Base-by-base conservation (phyloP, 2,888 invertebrate species). In the Tiphia femorata region DNA sequence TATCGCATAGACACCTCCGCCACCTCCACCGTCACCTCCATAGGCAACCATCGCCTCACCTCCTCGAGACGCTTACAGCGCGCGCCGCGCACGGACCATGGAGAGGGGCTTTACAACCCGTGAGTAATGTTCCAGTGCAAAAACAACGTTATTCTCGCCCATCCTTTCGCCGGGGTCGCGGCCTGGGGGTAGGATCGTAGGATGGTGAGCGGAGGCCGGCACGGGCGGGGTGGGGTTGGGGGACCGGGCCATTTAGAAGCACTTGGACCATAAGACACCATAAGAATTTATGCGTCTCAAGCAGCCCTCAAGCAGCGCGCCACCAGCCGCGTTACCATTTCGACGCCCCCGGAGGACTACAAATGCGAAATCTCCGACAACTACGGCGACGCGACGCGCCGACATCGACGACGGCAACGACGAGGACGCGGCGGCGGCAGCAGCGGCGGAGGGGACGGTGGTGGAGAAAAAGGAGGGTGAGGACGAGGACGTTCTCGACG, bases 141-240 rank as follows among this genome's bases (percentile, higher is more conserved):
- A 70, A 71, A 68, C 67, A 62, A 51, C 60, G 64, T 70, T 71
- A 58, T 67, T 68, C 53, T 60, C 56, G 29, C 59, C n/a, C 65
- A 58, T 46, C 53, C 59, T n/a, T 57, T 54, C 46, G 37, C 40
- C 53, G 14, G n/a, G n/a, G n/a, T n/a, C n/a, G n/a, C n/a, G n/a
- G n/a, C n/a, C n/a, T n/a, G n/a, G n/a, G n/a, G n/a, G n/a, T n/a
- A n/a, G n/a, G n/a, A n/a, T n/a, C n/a, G n/a, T n/a, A n/a, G n/a
- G n/a, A n/a, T n/a, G n/a, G n/a, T n/a, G n/a, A n/a, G n/a, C n/a
- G n/a, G n/a, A n/a, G n/a, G n/a, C n/a, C n/a, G n/a, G n/a, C n/a
- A n/a, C n/a, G n/a, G n/a, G 16, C 10, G 7, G 58, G 52, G 25
- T n/a, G n/a, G 25, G 25, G 8, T 25, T 33, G 33, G 4, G 16